Evolutionary conservation across 2,113 vertebrate species (phyloP).

Genomic region (Crypturellus undulatus): DNA sequence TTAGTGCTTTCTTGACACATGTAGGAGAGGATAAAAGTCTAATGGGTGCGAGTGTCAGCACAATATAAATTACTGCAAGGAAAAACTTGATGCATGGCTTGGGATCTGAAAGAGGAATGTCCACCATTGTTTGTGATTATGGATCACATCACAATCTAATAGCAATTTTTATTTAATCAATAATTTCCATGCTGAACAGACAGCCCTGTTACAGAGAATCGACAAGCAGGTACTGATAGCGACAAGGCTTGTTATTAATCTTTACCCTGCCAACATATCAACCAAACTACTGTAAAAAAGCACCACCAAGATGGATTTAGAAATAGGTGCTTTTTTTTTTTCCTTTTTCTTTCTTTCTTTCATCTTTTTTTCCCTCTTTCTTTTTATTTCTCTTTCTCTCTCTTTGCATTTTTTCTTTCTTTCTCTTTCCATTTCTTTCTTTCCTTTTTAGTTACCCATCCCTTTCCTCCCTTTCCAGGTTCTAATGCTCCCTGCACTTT

Average conservation of each 20-base stretch:
- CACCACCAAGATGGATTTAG: constrained; percentile 90
- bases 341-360: background rate
- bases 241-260: constrained; percentile 91
- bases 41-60: constrained; percentile 79
- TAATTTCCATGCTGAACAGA: constrained; percentile 98
- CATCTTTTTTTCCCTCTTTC: background rate
- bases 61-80: constrained; percentile 86
- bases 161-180: constrained; percentile 99
- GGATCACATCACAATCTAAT: constrained; percentile 94
- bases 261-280: constrained; percentile 90
- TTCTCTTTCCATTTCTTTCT: background rate
- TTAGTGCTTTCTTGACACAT: constrained; percentile 59
- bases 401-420: background rate
- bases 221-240: constrained; percentile 97
- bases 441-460: background rate
- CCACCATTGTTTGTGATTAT: constrained; percentile 87
- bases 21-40: constrained; percentile 77
- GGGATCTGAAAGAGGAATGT: constrained; percentile 81
- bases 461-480: background rate
- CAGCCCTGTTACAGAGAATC: constrained; percentile 91
- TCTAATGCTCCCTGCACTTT: constrained; percentile 42
- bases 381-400: background rate
- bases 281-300: constrained; percentile 89
- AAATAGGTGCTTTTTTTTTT: constrained; percentile 14
- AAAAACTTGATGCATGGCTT: constrained; percentile 88